These are phyloP conservation scores for Ceramica pisi DNA, from an alignment of 2,888 invertebrate species.

Conservation along the genomic window DNA sequence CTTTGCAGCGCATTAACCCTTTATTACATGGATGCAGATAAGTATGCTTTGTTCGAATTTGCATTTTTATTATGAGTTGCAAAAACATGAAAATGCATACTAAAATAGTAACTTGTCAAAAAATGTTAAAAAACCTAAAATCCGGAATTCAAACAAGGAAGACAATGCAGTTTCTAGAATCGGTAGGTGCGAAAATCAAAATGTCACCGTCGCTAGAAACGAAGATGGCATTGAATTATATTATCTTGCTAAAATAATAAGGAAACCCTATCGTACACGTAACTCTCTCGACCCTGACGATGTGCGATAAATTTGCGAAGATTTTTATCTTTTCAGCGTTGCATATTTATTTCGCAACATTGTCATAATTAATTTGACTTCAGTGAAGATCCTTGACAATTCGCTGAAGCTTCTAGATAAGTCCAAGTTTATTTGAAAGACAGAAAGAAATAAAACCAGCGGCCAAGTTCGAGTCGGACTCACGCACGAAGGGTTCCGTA, in stretches of 20 bases:
- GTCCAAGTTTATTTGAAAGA: neutral
- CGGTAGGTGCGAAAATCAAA: constrained; percentile 16
- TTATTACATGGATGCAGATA: constrained; percentile 1
- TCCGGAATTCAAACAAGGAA: constrained; percentile 5
- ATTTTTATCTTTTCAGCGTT: constrained; percentile 24
- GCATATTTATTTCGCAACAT: constrained; percentile 28
- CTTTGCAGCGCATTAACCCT: constrained; percentile 29
- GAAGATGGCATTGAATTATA: constrained; percentile 41
- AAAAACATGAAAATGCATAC: neutral
- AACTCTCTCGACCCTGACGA: constrained; percentile 43
- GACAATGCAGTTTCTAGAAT: constrained; percentile 7
- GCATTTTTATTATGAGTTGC: no score
- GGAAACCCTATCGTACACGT: constrained; percentile 24
- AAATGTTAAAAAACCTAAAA: neutral
- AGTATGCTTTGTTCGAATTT: neutral
- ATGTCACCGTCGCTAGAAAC: constrained; percentile 15
- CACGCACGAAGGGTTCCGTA: no score
- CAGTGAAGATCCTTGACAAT: neutral
- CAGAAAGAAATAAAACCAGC: no score
- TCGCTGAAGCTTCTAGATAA: neutral
- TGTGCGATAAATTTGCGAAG: constrained; percentile 39
- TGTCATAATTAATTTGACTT: neutral
- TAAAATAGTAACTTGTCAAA: neutral
- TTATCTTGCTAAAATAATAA: constrained; percentile 45
- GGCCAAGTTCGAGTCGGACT: no score